Evolutionary conservation across 2,113 vertebrate genomes (phyloP).

Genomic region (Megaceryle torquata): DNA sequence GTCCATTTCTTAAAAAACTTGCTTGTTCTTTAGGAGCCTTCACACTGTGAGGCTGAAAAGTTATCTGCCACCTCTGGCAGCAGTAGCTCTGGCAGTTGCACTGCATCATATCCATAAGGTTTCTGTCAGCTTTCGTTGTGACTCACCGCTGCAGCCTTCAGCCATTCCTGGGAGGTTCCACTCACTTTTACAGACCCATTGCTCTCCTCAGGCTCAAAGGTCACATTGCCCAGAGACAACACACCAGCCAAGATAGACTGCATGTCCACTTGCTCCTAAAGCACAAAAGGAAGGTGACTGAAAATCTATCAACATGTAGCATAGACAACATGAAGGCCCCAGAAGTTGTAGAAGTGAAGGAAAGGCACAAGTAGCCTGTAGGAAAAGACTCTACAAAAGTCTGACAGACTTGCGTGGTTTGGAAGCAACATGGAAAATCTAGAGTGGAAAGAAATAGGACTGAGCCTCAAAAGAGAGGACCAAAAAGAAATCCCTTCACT

Average conservation of each 20-base stretch:
- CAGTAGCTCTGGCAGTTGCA: background rate
- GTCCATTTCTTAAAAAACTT: background rate
- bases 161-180: constrained; percentile 67
- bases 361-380: background rate
- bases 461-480: background rate
- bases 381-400: background rate
- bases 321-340: fast-evolving
- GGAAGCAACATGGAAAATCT: background rate
- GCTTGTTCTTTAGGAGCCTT: background rate
- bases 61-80: background rate
- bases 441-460: background rate
- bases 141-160: constrained; percentile 79
- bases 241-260: constrained; percentile 77
- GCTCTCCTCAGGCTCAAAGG: constrained; percentile 71
- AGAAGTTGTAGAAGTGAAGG: background rate
- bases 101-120: background rate
- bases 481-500: background rate
- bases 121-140: background rate
- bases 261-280: constrained; percentile 80
- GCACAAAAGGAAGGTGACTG: background rate
- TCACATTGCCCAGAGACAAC: constrained; percentile 78
- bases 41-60: background rate
- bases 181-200: constrained; percentile 65
- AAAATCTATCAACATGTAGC: background rate
- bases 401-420: background rate